Evolutionary conservation across 2,888 invertebrate species (phyloP), one percentile per base, ranked within the genome.

Genomic region (Scelioninae gen. 1): DNA sequence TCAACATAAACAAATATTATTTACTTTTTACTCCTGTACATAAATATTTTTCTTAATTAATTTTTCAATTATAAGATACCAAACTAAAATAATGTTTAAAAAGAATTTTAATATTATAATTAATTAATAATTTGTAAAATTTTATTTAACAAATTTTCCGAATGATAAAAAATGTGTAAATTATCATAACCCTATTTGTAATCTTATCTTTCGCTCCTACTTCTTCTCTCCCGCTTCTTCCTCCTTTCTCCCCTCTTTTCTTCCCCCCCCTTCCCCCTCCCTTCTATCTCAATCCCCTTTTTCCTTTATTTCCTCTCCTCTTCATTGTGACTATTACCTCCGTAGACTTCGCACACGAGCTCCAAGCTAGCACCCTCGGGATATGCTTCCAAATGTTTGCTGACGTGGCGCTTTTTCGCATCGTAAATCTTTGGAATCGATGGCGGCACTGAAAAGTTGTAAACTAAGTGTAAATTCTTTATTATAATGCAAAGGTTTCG

Each of bases 291-390:
- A 83, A 75, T 79, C 79, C 49, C 66, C 53, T 75, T 75, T 71
- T 69, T 71, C 55, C 45, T 34, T 66, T 79, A 75, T 79, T 83
- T 83, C 79, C 79, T 79, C 60, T 60, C 31, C 69, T 81, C 78
- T 83, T 78, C 83, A 80, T 78, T 74, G 69, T 80, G 80, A 82
- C 74, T 91, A 94, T 94, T 94, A 97, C 97, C 97, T 93, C 97
- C 97, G 89, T 95, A 95, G 11, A 97, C 97, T 94, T 97, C 97
- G 91, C 97, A 97, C 89, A 96, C 95, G 83, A 97, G 94, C 88
- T 95, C 94, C 68, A 97, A 95, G 90, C 97, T 96, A 77, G 95
- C 95, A 56, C 97, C 97, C 93, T 97, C 97, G 90, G 97, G 97
- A 93, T 97, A 97, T 49, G 97, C 96, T 92, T 96, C 97, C 86